phyloP scores from a whole-genome alignment of 30 jellyfish, hydroid and myxozoan species.

The Clytia hemisphaerica region DNA sequence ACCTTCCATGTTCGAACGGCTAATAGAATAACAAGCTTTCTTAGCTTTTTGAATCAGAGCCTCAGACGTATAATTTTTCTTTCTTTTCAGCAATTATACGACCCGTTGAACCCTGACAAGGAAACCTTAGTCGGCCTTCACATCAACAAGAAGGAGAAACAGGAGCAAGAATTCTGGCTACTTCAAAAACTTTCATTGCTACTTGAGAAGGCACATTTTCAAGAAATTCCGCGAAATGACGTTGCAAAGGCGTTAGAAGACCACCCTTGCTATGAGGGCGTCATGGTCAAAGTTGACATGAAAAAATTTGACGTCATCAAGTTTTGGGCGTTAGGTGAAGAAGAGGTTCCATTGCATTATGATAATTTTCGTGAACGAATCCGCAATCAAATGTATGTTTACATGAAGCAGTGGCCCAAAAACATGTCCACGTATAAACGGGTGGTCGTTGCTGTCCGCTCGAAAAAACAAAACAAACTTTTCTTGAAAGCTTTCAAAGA shows the following conservation, averaged over 20 bases:
- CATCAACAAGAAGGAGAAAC: constrained; percentile 50
- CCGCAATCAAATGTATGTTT: constrained; percentile 18
- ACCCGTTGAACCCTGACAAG: constrained; percentile 88
- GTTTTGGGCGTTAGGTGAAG: constrained; percentile 84
- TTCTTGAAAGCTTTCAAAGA: constrained; percentile 81
- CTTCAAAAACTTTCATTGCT: constrained; percentile 58
- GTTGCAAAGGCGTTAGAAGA: constrained; percentile 44
- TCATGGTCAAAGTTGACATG: constrained; percentile 74
- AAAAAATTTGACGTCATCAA: constrained; percentile 68
- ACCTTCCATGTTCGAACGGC: neutral
- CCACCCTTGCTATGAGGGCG: constrained; percentile 80
- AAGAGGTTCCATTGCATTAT: constrained; percentile 18
- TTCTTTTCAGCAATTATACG: constrained; percentile 60
- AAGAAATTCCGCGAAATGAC: constrained; percentile 51
- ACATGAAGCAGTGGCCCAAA: constrained; percentile 45
- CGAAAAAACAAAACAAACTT: constrained; percentile 69
- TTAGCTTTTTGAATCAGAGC: neutral
- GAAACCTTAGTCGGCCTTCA: constrained; percentile 54
- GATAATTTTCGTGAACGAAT: constrained; percentile 16
- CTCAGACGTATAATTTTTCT: neutral
- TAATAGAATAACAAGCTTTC: neutral
- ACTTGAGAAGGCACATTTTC: constrained; percentile 67
- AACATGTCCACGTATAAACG: constrained; percentile 62
- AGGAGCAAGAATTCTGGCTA: constrained; percentile 72
- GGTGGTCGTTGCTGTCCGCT: constrained; percentile 81